These are phyloP conservation scores for Andrena marginata DNA, from an alignment of 2,888 invertebrate genomes.

Conservation along the genomic window DNA sequence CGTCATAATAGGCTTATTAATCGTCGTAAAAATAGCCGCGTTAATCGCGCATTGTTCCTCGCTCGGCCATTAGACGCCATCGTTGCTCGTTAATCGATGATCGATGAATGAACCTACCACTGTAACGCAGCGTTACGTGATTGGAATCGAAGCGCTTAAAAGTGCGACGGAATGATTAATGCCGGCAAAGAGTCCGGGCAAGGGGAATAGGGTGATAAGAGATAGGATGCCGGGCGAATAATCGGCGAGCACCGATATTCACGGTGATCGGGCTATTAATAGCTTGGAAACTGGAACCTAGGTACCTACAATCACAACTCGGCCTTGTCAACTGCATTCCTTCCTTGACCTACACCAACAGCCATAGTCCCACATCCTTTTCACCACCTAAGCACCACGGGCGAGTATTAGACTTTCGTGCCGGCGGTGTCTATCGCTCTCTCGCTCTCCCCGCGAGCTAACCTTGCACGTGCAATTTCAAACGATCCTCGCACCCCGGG, in stretches of 20 bases:
- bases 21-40: conserved; percentile 3
- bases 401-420: conserved; percentile 68
- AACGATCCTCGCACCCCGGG: conserved; percentile 31
- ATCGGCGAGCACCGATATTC: conserved; percentile 58
- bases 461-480: conserved; percentile 43
- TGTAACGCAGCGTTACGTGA: not conserved
- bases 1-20: conserved; percentile 2
- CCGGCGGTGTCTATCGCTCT: conserved; percentile 49
- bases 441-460: conserved; percentile 26
- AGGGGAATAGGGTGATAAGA: conserved; percentile 6
- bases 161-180: not conserved
- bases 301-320: conserved; percentile 76
- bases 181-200: not conserved
- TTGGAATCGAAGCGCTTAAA: conserved; percentile 4
- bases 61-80: not conserved
- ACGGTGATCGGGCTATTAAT: conserved; percentile 69
- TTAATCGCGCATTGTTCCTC: conserved; percentile 4
- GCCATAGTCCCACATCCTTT: conserved; percentile 79
- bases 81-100: not conserved
- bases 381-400: conserved; percentile 70
- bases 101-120: conserved; percentile 24
- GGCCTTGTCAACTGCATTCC: conserved; percentile 84
- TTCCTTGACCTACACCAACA: conserved; percentile 84
- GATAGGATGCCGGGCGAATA: conserved; percentile 42
- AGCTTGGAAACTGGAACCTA: conserved; percentile 69